phyloP scores from a whole-genome alignment of 1,140 invertebrate species.

The Paraescarpia echinospica region DNA sequence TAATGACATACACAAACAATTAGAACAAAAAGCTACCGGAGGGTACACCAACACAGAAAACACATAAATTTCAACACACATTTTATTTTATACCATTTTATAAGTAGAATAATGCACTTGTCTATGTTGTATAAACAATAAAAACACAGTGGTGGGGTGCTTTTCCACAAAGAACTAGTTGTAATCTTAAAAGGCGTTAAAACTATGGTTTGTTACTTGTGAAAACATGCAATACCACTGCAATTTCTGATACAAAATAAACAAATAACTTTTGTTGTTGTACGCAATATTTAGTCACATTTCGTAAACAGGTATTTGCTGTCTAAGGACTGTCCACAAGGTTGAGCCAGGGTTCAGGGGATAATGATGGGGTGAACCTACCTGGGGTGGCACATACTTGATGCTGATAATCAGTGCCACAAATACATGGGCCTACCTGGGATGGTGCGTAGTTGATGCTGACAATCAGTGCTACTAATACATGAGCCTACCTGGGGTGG shows the following conservation, averaged over 20 bases:
- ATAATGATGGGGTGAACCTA: no score
- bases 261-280: neutral
- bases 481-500: slow-evolving; percentile 52
- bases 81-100: neutral
- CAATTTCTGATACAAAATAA: neutral
- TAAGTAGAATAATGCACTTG: neutral
- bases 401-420: slow-evolving; percentile 7
- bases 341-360: no score
- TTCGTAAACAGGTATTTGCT: neutral
- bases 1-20: slow-evolving; percentile 17
- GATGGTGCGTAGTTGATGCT: neutral
- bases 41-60: neutral
- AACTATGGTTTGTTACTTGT: neutral
- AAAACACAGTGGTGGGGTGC: no score
- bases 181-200: neutral
- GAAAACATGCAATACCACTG: no score
- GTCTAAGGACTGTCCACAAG: neutral
- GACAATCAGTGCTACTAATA: neutral
- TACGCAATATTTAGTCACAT: neutral
- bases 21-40: neutral
- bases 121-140: no score
- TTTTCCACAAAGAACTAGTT: no score
- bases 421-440: neutral
- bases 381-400: neutral
- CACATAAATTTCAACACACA: neutral